These are phyloP conservation scores for Phyto melanocephala DNA, from an alignment of 2,888 invertebrate species.

Conservation along the genomic window DNA sequence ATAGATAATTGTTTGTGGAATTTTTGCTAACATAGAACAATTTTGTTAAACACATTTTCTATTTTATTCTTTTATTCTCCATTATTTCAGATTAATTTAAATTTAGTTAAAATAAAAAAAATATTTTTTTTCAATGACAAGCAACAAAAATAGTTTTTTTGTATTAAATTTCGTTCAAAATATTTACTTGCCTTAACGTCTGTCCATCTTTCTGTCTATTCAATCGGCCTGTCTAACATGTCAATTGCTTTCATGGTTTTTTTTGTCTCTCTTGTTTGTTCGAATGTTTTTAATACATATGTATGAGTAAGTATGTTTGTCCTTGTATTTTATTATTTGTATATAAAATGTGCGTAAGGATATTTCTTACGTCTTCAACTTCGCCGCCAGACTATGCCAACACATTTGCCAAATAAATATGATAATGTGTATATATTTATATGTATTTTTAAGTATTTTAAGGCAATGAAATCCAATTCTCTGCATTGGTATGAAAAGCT, in stretches of 20 bases:
- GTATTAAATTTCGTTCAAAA: no score
- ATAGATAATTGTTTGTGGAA: no score
- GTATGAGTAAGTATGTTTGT: background rate
- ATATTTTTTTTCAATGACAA: no score
- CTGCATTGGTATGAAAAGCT: background rate
- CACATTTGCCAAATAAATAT: conserved; percentile 30
- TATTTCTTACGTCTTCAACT: conserved; percentile 57
- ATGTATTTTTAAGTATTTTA: conserved; percentile 25
- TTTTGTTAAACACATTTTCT: no score
- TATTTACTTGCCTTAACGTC: background rate
- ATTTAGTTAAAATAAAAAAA: no score
- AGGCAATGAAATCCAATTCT: conserved; percentile 22
- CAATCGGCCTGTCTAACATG: conserved; percentile 48
- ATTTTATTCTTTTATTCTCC: no score
- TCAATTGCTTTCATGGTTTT: conserved; percentile 54
- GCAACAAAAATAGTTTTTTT: no score
- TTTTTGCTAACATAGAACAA: no score
- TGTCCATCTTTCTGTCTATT: conserved; percentile 14
- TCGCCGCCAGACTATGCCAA: conserved; percentile 57
- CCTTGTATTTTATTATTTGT: conserved; percentile 35
- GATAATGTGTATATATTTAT: background rate
- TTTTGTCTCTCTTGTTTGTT: conserved; percentile 32
- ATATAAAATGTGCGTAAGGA: conserved; percentile 60
- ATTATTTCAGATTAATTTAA: no score
- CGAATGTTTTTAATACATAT: conserved; percentile 9